Conservation (phyloP, 2,113 vertebrate genomes). For the Antechinus stuartii region DNA sequence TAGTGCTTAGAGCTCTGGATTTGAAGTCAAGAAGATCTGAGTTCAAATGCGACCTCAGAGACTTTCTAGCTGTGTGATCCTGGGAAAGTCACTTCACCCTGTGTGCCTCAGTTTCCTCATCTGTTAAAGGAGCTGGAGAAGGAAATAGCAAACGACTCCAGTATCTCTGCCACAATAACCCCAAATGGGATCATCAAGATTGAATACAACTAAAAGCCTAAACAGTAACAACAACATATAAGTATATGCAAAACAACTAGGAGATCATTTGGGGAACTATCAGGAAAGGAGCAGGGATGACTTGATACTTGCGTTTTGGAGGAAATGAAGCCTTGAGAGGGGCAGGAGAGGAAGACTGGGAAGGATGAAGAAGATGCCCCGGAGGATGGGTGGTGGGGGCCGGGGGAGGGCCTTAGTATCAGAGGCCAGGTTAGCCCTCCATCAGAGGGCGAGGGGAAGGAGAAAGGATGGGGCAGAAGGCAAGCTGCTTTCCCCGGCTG, state of each 20-base stretch:
- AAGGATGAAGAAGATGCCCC: not conserved
- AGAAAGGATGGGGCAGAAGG: too few species aligned
- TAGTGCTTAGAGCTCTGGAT: fast-evolving
- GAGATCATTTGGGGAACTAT: not conserved
- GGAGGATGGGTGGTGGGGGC: not conserved
- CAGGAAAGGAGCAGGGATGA: too few species aligned
- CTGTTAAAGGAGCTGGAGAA: not conserved
- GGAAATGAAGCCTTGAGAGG: not conserved
- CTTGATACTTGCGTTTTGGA: not conserved
- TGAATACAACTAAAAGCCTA: not conserved
- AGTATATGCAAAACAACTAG: too few species aligned
- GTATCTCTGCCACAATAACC: not conserved
- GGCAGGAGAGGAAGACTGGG: not conserved
- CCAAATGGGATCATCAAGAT: not conserved
- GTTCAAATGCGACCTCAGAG: not conserved
- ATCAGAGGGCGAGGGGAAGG: not conserved
- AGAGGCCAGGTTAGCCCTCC: not conserved
- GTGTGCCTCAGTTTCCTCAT: not conserved
- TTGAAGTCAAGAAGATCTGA: not conserved
- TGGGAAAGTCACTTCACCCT: not conserved
- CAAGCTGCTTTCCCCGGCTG: not conserved
- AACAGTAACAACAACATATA: not conserved
- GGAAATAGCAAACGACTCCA: not conserved
- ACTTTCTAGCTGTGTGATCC: not conserved
- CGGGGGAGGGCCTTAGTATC: too few species aligned